phyloP scores from a whole-genome alignment of 2,113 vertebrate genomes.

The Apteryx mantelli region DNA sequence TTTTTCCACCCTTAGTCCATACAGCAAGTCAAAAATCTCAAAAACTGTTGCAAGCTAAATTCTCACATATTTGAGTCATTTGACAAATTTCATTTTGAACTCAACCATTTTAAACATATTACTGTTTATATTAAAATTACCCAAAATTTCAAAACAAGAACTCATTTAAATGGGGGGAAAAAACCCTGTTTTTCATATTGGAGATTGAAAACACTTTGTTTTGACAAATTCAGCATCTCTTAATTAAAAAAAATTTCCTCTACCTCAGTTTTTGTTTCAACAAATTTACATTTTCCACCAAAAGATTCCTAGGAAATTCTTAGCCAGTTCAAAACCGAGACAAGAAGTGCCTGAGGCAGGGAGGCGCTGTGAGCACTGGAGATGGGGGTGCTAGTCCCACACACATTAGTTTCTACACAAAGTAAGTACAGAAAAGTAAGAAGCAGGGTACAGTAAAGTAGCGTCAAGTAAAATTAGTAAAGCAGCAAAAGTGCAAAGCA shows the following conservation, averaged over 20 bases:
- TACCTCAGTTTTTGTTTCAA: neutral
- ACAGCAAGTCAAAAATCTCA: neutral
- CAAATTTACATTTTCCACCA: neutral
- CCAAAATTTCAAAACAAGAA: neutral
- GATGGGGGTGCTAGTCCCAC: neutral
- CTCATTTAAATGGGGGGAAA: neutral
- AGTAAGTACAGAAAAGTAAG: neutral
- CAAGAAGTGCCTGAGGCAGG: neutral
- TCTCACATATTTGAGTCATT: neutral
- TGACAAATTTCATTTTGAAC: neutral
- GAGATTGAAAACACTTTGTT: neutral
- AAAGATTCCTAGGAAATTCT: neutral
- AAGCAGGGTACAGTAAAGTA: too few relatives aligned
- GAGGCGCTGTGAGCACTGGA: neutral
- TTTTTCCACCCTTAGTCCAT: neutral
- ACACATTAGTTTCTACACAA: accelerated
- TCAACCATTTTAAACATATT: neutral
- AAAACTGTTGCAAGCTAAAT: neutral
- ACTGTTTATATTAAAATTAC: neutral
- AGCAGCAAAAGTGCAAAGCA: too few relatives aligned
- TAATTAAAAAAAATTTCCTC: neutral
- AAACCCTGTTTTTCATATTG: neutral
- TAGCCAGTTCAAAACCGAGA: neutral
- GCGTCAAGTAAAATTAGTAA: too few relatives aligned
- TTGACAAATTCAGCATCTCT: neutral